Base-by-base conservation (phyloP, 2,113 vertebrate species). In the Hippocampus guttulatus region DNA sequence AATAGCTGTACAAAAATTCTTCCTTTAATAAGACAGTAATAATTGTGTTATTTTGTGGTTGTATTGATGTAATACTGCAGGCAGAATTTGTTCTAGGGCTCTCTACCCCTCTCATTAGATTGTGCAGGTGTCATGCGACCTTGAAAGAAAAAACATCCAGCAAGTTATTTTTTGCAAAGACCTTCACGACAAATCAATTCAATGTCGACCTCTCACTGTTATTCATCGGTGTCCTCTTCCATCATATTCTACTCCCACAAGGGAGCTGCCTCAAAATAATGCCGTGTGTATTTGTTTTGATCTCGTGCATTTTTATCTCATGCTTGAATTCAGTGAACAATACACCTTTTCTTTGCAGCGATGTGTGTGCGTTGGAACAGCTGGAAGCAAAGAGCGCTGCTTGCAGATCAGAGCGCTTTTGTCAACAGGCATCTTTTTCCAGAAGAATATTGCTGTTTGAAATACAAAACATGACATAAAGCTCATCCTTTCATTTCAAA, bases 311-410 rank as follows among this genome's bases (percentile, higher is more conserved):
- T 54, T 75, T 18, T 3, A 65, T 65, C 63, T 45, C 55, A 67
- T 63, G 64, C 72, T 66, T 75, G 49, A 83, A 68, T 67, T 67
- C 49, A 70, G 61, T 16, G 41, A 81, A 76, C 71, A 85, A 71
- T 78, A 58, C 54, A 20, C n/a, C 47, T 68, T 40, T 79, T 84
- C 76, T 80, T 80, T 81, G 71, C 75, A 63, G 27, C 25, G 78
- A 79, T 73, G 61, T 79, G 70, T 70, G 74, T 79, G 83, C 73
- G 77, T 66, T 55, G 67, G n/a, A 73, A 45, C 45, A 60, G 55
- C 40, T 77, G 47, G 73, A 76, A 87, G 79, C 72, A 81, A 77
- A 65, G 58, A 72, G 55, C 49, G 12, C 47, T n/a, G 57, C 12
- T 75, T 70, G 73, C 73, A 78, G 70, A 84, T 76, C 64, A 75